Base-by-base conservation (phyloP, 2,113 vertebrate species). In the Salvator merianae region DNA sequence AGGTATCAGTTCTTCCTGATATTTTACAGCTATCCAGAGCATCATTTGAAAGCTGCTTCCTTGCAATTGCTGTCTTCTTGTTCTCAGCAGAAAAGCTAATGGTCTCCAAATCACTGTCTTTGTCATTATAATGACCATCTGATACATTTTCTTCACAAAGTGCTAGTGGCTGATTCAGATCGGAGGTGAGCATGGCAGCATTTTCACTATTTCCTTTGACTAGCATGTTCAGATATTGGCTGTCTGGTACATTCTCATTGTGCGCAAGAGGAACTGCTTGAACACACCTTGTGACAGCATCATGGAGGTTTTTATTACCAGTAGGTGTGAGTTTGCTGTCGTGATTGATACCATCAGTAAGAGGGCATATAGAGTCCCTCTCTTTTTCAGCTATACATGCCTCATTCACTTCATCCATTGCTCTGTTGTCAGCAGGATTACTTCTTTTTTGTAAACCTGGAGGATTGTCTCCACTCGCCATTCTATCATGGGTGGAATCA, bases 41-140 rank as follows among this genome's bases (percentile, higher is more conserved):
- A 77, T 91, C 89, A 12, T 90, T 93, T 75, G 90, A 82, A 93
- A 83, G 55, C 68, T 85, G 83, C 82, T 90, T 91, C 89, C 81
- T 87, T 88, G 85, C 85, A 47, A 79, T 43, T 71, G 6, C 40
- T 59, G 77, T 71, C 86, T 91, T 93, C 89, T 86, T 87, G 86
- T 81, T 89, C 28, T 84, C 79, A 87, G 72, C 24, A 3, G 86
- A 86, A 90, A 89, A 69, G 65, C 40, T 40, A 3, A 20, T 76
- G 16, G 40, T 84, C 88, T 94, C 94, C 3, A 1, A 5, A 77
- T 82, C 73, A 65, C 50, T 86, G 70, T 72, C 71, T 0, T 68
- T 83, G 79, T 26, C 90, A 82, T 82, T 71, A 53, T 79, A 70
- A 66, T 84, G 83, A 63, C 84, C 84, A 13, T 85, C 53, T 43